Evolutionary conservation across 2,888 invertebrate genomes (phyloP).

Genomic region (Eretmocerus hayati): DNA sequence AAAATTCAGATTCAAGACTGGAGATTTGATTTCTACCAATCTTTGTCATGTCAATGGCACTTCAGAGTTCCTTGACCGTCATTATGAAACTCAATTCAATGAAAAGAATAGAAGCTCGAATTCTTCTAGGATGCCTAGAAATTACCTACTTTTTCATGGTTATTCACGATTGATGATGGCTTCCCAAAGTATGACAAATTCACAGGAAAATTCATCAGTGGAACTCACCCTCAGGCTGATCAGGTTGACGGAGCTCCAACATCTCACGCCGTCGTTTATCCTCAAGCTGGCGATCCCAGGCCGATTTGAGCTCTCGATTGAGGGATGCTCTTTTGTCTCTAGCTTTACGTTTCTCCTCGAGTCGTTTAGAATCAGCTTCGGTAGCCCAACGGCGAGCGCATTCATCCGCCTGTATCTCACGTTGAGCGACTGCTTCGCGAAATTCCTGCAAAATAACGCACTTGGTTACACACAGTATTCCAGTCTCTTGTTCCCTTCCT

Average conservation of each 20-base stretch:
- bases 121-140: no score
- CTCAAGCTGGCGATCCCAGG: constrained; percentile 17
- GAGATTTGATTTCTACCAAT: no score
- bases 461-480: no score
- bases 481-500: no score
- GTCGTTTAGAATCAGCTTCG: constrained; percentile 13
- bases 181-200: no score
- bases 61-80: no score
- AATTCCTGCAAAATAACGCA: constrained; percentile 9
- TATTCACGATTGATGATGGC: no score
- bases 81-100: no score
- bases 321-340: neutral
- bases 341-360: neutral
- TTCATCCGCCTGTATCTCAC: constrained; percentile 14
- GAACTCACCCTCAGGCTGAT: neutral
- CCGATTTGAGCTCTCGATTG: constrained; percentile 2
- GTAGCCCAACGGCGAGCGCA: constrained; percentile 13
- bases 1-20: no score
- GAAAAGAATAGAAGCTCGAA: no score
- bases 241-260: neutral
- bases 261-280: constrained; percentile 5
- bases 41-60: no score
- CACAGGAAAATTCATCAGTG: neutral
- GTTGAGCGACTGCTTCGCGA: constrained; percentile 13
- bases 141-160: no score